These are phyloP conservation scores for Agrilus mali DNA, from an alignment of 2,888 invertebrate genomes.

Conservation along the genomic window DNA sequence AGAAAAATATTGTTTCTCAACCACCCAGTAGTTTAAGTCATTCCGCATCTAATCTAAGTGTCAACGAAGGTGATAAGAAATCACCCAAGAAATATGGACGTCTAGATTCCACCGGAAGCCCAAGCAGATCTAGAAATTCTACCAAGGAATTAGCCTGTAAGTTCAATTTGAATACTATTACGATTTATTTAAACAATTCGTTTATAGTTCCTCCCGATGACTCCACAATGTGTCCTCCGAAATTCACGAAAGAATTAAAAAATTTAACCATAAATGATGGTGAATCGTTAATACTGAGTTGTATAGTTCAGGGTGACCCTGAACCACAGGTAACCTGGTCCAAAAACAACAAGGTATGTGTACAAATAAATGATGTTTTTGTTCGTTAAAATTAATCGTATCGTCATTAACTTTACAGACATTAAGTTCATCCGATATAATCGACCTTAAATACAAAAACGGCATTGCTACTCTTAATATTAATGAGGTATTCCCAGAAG, in stretches of 20 bases:
- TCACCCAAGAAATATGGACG: slow-evolving; percentile 52
- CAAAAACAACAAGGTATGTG: slow-evolving; percentile 63
- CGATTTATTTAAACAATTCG: slow-evolving; percentile 4
- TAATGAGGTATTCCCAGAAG: slow-evolving; percentile 89
- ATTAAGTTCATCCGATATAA: slow-evolving; percentile 64
- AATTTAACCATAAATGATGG: slow-evolving; percentile 76
- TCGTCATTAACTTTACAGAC: slow-evolving; percentile 24
- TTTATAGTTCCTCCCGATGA: slow-evolving; percentile 71
- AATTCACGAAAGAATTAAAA: slow-evolving; percentile 65
- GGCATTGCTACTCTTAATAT: slow-evolving; percentile 79
- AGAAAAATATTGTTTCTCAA: slow-evolving; percentile 37
- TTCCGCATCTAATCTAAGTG: slow-evolving; percentile 31
- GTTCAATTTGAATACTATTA: slow-evolving; percentile 23
- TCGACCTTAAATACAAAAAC: slow-evolving; percentile 86
- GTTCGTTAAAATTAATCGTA: neutral
- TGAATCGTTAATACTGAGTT: slow-evolving; percentile 69
- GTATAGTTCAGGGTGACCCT: slow-evolving; percentile 81
- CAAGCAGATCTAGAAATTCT: slow-evolving; percentile 76
- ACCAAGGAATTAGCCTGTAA: slow-evolving; percentile 81
- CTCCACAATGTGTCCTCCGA: slow-evolving; percentile 74
- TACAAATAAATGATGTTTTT: neutral
- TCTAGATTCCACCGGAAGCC: slow-evolving; percentile 64
- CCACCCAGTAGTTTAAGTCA: slow-evolving; percentile 35
- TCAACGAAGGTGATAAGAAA: slow-evolving; percentile 36
- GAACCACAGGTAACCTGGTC: slow-evolving; percentile 86